These are phyloP conservation scores for Sphyrna mokarran DNA, from an alignment of 2,113 vertebrate genomes.

Conservation along the genomic window DNA sequence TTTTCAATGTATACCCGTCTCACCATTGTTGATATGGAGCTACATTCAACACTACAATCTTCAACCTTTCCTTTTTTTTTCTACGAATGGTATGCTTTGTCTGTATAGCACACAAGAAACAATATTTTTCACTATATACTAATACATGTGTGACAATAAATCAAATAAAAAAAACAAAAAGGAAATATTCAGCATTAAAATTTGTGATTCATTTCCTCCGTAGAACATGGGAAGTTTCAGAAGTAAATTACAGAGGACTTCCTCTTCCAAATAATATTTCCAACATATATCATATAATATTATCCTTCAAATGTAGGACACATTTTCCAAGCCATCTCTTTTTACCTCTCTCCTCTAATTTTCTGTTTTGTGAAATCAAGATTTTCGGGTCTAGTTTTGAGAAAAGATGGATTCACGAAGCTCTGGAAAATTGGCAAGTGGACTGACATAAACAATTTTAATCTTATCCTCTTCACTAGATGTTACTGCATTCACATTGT, in stretches of 20 bases:
- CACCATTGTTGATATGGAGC: not conserved
- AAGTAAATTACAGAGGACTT: not conserved
- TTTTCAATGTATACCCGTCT: not conserved
- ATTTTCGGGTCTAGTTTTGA: not conserved
- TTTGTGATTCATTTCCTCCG: not conserved
- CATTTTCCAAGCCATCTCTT: not conserved
- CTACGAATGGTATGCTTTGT: too few species aligned
- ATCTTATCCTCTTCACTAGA: not conserved
- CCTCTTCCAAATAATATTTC: not conserved
- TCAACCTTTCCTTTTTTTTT: too few species aligned
- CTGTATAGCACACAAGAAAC: too few species aligned
- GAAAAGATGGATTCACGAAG: not conserved
- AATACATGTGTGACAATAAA: too few species aligned
- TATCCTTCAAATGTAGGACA: too few species aligned
- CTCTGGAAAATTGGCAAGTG: not conserved
- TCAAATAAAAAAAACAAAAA: not conserved
- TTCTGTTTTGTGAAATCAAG: not conserved
- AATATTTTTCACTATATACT: too few species aligned
- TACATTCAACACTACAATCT: too few species aligned
- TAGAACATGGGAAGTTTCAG: not conserved
- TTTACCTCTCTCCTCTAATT: not conserved
- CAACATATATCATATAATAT: not conserved
- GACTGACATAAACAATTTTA: not conserved
- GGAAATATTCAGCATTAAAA: not conserved
- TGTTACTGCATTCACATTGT: not conserved